Evolutionary conservation across 2,797 vertebrate genomes (phyloP).

Genomic region (Squalus acanthias): DNA sequence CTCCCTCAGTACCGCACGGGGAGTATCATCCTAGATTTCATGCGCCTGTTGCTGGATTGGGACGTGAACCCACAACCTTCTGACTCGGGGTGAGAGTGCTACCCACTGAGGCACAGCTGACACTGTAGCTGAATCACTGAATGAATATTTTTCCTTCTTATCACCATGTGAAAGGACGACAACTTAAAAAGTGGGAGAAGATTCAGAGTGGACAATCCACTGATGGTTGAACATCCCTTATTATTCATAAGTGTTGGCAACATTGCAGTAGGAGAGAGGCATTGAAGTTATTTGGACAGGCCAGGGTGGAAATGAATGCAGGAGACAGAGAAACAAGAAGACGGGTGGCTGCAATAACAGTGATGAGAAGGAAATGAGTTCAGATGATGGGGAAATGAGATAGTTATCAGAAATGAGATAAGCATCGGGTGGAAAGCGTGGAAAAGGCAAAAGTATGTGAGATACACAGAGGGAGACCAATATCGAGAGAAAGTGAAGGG

Average conservation of each 20-base stretch:
- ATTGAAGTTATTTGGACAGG: neutral
- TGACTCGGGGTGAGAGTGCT: neutral
- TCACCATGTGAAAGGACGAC: neutral
- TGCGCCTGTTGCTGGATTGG: neutral
- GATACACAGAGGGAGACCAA: neutral
- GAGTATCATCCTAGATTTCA: neutral
- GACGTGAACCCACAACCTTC: neutral
- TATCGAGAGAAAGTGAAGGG: neutral
- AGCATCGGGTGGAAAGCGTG: neutral
- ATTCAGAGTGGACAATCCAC: neutral
- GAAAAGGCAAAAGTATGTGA: neutral
- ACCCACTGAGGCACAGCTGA: neutral
- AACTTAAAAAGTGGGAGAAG: neutral
- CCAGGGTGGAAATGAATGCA: neutral
- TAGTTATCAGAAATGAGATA: neutral
- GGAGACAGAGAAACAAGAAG: neutral
- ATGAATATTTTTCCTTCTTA: neutral
- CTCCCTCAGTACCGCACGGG: neutral
- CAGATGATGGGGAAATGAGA: slow-evolving; percentile 11
- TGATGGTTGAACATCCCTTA: neutral
- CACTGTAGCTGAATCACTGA: neutral
- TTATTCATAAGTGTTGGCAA: neutral
- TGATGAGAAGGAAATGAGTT: neutral
- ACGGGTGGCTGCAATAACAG: neutral
- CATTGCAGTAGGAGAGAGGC: neutral